These are phyloP conservation scores for human DNA, from an alignment of 2,113 vertebrate species.

Conservation along the genomic window GRCh38 chr1:119385001-119385500, in stretches of 20 bases:
- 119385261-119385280: not conserved
- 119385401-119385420: not conserved
- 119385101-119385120: not conserved
- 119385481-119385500: too few species aligned
- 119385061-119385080: not conserved
- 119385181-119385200: not conserved
- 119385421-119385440: not conserved
- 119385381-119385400: not conserved
- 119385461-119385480: not conserved
- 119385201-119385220: not conserved
- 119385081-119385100: not conserved
- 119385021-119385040: constrained; percentile 92
- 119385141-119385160: not conserved
- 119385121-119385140: not conserved
- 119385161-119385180: not conserved
- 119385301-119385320: not conserved
- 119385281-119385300: not conserved
- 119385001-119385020: constrained; percentile 90
- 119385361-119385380: not conserved
- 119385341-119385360: not conserved
- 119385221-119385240: not conserved
- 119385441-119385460: not conserved
- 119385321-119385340: not conserved
- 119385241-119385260: not conserved
- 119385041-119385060: constrained; percentile 88